Conservation (phyloP, 2,888 invertebrate species). For the Heteromurus nitidus region DNA sequence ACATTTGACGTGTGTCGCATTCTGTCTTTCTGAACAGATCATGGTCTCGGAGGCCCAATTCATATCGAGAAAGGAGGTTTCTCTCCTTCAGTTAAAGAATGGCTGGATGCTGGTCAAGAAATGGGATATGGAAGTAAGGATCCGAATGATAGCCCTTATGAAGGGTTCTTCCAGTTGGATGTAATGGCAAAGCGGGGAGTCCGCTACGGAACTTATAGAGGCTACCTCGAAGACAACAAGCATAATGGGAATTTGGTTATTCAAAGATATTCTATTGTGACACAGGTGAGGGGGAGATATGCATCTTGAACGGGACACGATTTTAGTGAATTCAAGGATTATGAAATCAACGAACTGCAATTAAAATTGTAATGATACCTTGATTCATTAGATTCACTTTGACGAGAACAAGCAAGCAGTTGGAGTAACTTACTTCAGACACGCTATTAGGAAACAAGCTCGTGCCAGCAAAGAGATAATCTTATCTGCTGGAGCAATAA, state of each 20-base stretch:
- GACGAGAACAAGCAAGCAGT: conserved; percentile 33
- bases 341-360: too few species aligned
- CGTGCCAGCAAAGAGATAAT: conserved; percentile 44
- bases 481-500: conserved; percentile 44
- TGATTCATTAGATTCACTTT: conserved; percentile 47
- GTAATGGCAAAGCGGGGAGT: conserved; percentile 36
- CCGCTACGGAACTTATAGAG: conserved; percentile 31
- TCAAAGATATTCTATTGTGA: conserved; percentile 35
- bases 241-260: conserved; percentile 25
- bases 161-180: conserved; percentile 31
- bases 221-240: conserved; percentile 13
- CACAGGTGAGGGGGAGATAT: too few species aligned
- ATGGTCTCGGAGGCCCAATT: conserved; percentile 26
- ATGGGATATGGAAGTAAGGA: conserved; percentile 10
- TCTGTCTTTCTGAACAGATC: neutral
- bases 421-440: conserved; percentile 49
- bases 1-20: neutral
- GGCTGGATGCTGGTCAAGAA: conserved; percentile 37
- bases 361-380: too few species aligned
- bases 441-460: conserved; percentile 13
- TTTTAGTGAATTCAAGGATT: too few species aligned
- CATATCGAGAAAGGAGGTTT: conserved; percentile 41
- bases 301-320: too few species aligned
- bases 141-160: conserved; percentile 15
- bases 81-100: neutral